phyloP scores from a whole-genome alignment of 2,113 vertebrate species.

The Pycnonotus jocosus region DNA sequence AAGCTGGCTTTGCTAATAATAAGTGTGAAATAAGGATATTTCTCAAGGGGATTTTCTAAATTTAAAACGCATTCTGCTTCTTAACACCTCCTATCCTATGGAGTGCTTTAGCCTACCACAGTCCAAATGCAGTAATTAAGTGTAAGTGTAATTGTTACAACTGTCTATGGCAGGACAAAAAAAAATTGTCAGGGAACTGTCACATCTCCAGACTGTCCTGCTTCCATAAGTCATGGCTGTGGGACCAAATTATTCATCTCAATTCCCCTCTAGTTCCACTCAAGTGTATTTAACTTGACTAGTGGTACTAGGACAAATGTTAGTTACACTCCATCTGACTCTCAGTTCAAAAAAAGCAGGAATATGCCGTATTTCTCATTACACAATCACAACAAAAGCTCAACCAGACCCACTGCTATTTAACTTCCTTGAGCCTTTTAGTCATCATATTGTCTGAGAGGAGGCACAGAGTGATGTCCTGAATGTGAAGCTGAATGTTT shows the following conservation, averaged over 20 bases:
- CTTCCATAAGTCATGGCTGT: neutral
- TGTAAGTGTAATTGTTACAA: constrained; percentile 33
- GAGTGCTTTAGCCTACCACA: constrained; percentile 9
- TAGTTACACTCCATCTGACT: neutral
- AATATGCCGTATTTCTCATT: neutral
- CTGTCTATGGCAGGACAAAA: neutral
- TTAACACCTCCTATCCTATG: constrained; percentile 23
- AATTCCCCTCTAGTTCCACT: neutral
- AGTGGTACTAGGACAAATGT: neutral
- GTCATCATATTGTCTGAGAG: neutral
- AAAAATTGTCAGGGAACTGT: neutral
- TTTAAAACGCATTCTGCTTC: constrained; percentile 38
- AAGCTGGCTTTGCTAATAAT: constrained; percentile 54
- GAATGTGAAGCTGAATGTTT: neutral
- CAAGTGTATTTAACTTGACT: neutral
- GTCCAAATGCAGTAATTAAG: constrained; percentile 41
- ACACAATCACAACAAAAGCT: neutral
- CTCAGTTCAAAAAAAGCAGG: neutral
- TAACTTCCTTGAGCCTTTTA: neutral
- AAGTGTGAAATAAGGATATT: constrained; percentile 63
- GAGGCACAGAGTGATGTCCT: neutral
- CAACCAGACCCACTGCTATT: neutral
- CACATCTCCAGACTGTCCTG: neutral
- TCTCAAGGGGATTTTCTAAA: constrained; percentile 62
- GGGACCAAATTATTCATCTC: neutral